phyloP scores from a whole-genome alignment of 2,888 invertebrate genomes.

The Tetranychus piercei region DNA sequence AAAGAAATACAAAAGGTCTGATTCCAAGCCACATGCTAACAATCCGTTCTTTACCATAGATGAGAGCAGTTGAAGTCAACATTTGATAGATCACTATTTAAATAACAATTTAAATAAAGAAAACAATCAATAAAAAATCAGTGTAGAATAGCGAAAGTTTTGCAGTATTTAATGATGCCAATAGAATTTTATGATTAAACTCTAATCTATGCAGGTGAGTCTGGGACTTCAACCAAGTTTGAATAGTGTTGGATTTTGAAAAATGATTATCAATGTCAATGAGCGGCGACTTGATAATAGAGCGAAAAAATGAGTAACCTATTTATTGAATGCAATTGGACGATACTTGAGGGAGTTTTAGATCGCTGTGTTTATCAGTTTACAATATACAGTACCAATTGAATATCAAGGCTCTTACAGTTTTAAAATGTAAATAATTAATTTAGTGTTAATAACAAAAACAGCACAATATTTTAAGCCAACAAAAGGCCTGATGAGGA shows the following conservation, averaged over 20 bases:
- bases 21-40: slow-evolving; percentile 21
- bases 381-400: too few species aligned
- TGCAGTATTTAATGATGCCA: too few species aligned
- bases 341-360: too few species aligned
- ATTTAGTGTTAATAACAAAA: too few species aligned
- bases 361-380: too few species aligned
- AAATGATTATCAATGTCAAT: background rate
- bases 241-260: background rate
- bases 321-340: background rate
- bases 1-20: slow-evolving; percentile 20
- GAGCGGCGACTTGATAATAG: background rate
- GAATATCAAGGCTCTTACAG: too few species aligned
- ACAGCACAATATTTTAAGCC: too few species aligned
- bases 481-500: background rate
- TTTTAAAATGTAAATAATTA: too few species aligned
- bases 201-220: too few species aligned
- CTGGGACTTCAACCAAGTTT: background rate
- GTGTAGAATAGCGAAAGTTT: background rate
- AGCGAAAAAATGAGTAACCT: background rate
- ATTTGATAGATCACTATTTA: slow-evolving; percentile 22
- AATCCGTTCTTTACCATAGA: slow-evolving; percentile 19
- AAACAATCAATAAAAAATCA: background rate
- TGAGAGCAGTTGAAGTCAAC: slow-evolving; percentile 15
- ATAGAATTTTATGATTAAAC: too few species aligned
- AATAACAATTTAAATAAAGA: background rate